Conservation (phyloP, 2,113 vertebrate genomes). For the Lophius piscatorius region DNA sequence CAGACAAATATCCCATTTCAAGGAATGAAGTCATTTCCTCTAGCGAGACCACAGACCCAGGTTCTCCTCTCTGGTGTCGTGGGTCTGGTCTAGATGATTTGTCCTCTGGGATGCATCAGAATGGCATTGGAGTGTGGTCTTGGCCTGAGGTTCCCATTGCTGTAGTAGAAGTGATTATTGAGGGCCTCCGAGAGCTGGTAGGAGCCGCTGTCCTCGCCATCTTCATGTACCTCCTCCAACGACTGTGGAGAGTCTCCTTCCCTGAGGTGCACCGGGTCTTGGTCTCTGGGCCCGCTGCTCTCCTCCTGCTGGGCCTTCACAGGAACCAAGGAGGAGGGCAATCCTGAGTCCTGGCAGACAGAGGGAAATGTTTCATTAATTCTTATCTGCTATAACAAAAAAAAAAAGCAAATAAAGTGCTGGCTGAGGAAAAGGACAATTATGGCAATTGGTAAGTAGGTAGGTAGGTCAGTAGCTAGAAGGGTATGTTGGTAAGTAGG, state of each 20-base stretch:
- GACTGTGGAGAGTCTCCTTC: slow-evolving; percentile 23
- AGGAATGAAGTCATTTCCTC: too few relatives aligned
- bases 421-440: background rate
- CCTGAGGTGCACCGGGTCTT: slow-evolving; percentile 8
- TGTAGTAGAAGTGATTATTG: slow-evolving; percentile 85
- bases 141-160: slow-evolving; percentile 86
- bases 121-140: slow-evolving; percentile 84
- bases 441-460: background rate
- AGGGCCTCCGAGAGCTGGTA: slow-evolving; percentile 84
- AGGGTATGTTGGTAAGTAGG: too few relatives aligned
- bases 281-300: slow-evolving; percentile 14
- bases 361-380: background rate
- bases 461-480: too few relatives aligned
- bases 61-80: too few relatives aligned
- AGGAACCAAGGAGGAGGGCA: slow-evolving; percentile 72
- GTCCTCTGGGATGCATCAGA: slow-evolving; percentile 84
- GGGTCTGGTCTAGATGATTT: slow-evolving; percentile 78
- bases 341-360: slow-evolving; percentile 71
- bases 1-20: too few relatives aligned
- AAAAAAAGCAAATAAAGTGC: background rate
- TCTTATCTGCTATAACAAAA: background rate
- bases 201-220: slow-evolving; percentile 42
- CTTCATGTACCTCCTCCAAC: slow-evolving; percentile 52
- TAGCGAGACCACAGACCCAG: too few relatives aligned
- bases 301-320: slow-evolving; percentile 64